A percentile compares a stretch with the other conserved stretches of the same genome.
Evolutionary conservation across 2,113 vertebrate genomes (phyloP).

Genomic region (Muntiacus reevesi): DNA sequence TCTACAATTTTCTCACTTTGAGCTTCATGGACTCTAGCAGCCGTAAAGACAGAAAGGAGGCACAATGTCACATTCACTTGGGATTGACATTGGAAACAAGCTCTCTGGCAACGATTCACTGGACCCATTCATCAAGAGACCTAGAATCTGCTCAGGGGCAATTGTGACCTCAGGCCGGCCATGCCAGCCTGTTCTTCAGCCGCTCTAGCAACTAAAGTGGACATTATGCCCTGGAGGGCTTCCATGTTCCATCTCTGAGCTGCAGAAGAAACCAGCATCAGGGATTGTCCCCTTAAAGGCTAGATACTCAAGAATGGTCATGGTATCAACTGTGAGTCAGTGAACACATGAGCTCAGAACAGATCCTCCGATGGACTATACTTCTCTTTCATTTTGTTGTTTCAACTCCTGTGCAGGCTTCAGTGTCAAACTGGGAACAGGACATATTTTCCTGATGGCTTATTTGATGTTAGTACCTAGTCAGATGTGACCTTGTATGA

Average conservation of each 20-base stretch:
- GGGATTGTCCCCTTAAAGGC: neutral
- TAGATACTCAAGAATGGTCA: neutral
- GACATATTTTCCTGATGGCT: neutral
- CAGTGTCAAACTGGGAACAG: neutral
- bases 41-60: neutral
- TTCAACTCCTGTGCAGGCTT: neutral
- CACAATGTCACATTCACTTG: neutral
- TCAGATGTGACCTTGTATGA: neutral
- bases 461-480: neutral
- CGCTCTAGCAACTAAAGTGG: neutral
- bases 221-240: no score
- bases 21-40: neutral
- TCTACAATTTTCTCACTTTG: neutral
- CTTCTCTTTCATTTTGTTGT: neutral
- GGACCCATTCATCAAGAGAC: neutral
- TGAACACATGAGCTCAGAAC: neutral
- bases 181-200: neutral
- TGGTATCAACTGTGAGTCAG: neutral
- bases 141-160: neutral
- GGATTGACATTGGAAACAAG: neutral
- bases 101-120: neutral
- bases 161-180: neutral
- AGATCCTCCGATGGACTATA: neutral
- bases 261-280: neutral
- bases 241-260: neutral